phyloP scores from a whole-genome alignment of 2,797 vertebrate genomes.

The Cirrhinus mrigala region DNA sequence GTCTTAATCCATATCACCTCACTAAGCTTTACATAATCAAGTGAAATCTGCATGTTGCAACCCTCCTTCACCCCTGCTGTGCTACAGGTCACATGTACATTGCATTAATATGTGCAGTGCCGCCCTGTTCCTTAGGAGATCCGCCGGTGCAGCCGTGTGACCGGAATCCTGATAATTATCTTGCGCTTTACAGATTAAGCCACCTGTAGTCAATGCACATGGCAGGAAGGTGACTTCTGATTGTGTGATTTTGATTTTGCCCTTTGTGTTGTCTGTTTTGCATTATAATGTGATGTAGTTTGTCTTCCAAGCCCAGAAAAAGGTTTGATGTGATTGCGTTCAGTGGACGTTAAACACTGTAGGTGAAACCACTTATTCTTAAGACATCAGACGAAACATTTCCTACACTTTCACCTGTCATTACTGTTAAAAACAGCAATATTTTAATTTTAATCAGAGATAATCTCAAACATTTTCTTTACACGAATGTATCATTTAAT shows the following conservation, averaged over 20 bases:
- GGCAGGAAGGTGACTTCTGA: conserved; percentile 64
- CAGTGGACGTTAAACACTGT: background rate
- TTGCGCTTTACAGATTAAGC: conserved; percentile 58
- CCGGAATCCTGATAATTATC: conserved; percentile 67
- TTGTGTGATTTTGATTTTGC: conserved; percentile 42
- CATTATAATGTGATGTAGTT: conserved; percentile 5
- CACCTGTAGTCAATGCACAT: conserved; percentile 60
- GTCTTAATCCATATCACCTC: conserved; percentile 62
- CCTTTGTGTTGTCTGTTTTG: conserved; percentile 15
- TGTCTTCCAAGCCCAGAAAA: conserved; percentile 1
- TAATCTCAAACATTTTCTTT: background rate
- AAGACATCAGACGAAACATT: background rate
- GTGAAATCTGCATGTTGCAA: conserved; percentile 59
- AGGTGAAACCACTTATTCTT: background rate
- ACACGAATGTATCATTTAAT: background rate
- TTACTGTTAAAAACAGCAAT: background rate
- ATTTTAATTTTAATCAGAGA: background rate
- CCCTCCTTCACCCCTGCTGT: conserved; percentile 52
- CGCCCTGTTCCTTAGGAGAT: conserved; percentile 53
- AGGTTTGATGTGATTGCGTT: background rate
- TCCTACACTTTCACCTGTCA: background rate
- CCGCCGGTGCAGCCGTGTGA: conserved; percentile 56
- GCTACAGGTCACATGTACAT: conserved; percentile 43
- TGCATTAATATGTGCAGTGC: conserved; percentile 63
- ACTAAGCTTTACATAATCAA: conserved; percentile 65